These are phyloP conservation scores for Euschistus heros DNA, from an alignment of 1,140 invertebrate genomes.

Conservation along the genomic window DNA sequence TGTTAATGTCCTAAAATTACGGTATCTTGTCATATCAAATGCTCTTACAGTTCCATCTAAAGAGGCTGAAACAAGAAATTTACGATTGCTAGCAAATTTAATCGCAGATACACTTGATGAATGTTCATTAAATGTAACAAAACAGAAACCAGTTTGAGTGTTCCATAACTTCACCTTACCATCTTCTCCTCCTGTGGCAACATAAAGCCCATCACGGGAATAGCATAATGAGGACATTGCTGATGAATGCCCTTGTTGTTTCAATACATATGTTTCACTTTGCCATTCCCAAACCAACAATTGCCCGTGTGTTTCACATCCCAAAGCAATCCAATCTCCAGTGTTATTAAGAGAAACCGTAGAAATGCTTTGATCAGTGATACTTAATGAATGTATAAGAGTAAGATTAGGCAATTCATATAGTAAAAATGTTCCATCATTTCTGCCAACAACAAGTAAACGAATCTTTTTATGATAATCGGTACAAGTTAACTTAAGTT, in stretches of 20 bases:
- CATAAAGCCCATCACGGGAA: slow-evolving; percentile 79
- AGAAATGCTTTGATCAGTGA: slow-evolving; percentile 69
- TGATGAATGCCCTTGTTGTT: slow-evolving; percentile 89
- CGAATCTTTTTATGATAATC: slow-evolving; percentile 67
- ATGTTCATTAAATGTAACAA: slow-evolving; percentile 90
- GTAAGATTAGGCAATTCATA: slow-evolving; percentile 89
- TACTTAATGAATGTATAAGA: slow-evolving; percentile 77
- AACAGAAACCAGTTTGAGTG: slow-evolving; percentile 77
- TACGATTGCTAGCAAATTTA: slow-evolving; percentile 78
- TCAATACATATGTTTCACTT: slow-evolving; percentile 95
- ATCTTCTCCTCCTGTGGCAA: slow-evolving; percentile 89
- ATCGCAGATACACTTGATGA: slow-evolving; percentile 67
- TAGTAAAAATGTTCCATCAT: slow-evolving; percentile 73
- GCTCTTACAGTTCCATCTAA: slow-evolving; percentile 92
- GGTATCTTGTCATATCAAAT: slow-evolving; percentile 87
- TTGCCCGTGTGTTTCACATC: slow-evolving; percentile 73
- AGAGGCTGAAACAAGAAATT: slow-evolving; percentile 82
- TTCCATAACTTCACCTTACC: slow-evolving; percentile 97
- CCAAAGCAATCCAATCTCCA: slow-evolving; percentile 92
- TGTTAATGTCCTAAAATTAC: slow-evolving; percentile 93
- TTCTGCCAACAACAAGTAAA: slow-evolving; percentile 73
- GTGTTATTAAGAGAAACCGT: slow-evolving; percentile 69
- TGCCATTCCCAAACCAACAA: slow-evolving; percentile 98
- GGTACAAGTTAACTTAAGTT: slow-evolving; percentile 57
- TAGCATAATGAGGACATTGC: slow-evolving; percentile 81